phyloP scores from a whole-genome alignment of 2,797 vertebrate genomes.

The Crax fasciolata region DNA sequence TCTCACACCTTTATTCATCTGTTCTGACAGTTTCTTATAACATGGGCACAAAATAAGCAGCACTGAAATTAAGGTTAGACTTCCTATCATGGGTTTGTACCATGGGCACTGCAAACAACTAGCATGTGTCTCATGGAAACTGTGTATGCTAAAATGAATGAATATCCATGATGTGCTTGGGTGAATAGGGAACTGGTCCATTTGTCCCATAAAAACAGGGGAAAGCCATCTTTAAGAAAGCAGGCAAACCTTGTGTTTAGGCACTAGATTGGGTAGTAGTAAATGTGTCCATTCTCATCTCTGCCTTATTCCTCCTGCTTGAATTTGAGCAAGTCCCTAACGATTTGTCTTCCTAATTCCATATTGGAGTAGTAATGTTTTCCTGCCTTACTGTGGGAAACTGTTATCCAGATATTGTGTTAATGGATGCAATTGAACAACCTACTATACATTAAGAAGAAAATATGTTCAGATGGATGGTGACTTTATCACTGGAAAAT shows the following conservation, averaged over 20 bases:
- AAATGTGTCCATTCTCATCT: not conserved
- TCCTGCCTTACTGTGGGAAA: not conserved
- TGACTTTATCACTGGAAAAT: conserved; percentile 34
- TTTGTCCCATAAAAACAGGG: not conserved
- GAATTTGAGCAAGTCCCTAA: not conserved
- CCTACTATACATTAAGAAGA: conserved; percentile 41
- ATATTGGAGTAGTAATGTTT: not conserved
- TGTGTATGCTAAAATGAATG: not conserved
- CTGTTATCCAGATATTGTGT: not conserved
- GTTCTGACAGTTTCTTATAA: not conserved
- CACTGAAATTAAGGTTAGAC: not conserved
- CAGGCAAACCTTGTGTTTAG: not conserved
- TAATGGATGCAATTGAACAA: conserved; percentile 11
- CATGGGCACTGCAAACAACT: not conserved
- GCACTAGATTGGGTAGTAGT: not conserved
- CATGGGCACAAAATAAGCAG: not conserved
- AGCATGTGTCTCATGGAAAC: rapidly evolving
- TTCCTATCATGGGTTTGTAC: not conserved
- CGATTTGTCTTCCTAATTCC: not conserved
- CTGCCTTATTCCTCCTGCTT: not conserved
- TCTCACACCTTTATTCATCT: not conserved
- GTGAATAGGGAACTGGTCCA: not conserved
- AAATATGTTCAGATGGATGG: conserved; percentile 6
- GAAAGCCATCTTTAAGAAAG: not conserved
- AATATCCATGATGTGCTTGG: not conserved